Evolutionary conservation across 2,113 vertebrate species (phyloP).

Genomic region (Corythoichthys intestinalis): DNA sequence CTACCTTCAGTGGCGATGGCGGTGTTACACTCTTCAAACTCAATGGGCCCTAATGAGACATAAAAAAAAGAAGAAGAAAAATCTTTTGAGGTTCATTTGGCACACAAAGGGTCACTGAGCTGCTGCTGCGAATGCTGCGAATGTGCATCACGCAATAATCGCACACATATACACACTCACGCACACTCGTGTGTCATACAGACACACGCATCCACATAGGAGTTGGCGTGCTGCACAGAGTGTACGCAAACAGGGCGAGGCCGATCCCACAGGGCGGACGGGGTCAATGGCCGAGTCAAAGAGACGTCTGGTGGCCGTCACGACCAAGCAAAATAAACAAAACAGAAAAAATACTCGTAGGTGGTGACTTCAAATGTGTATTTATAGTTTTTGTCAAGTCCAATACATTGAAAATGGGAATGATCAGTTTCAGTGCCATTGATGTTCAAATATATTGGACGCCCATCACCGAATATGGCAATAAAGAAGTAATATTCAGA

Average conservation of each 20-base stretch:
- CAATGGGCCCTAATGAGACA: slow-evolving; percentile 80
- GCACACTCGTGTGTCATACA: background rate
- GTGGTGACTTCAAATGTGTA: background rate
- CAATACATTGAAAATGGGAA: too few relatives aligned
- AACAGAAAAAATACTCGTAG: background rate
- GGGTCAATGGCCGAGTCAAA: slow-evolving; percentile 64
- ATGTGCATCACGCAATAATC: slow-evolving; percentile 57
- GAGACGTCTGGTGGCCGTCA: slow-evolving; percentile 58
- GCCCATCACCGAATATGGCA: too few relatives aligned
- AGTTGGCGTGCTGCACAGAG: slow-evolving; percentile 35
- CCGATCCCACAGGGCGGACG: slow-evolving; percentile 58
- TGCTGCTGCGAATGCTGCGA: slow-evolving; percentile 47
- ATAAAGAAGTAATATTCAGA: too few relatives aligned
- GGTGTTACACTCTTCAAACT: slow-evolving; percentile 95
- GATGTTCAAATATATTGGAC: too few relatives aligned
- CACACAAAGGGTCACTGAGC: slow-evolving; percentile 53
- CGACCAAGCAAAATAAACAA: background rate
- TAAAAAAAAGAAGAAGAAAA: slow-evolving; percentile 31
- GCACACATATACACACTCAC: slow-evolving; percentile 29
- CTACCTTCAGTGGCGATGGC: slow-evolving; percentile 88
- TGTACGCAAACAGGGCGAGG: slow-evolving; percentile 37
- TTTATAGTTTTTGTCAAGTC: background rate
- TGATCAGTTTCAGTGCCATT: too few relatives aligned
- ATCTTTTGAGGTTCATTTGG: slow-evolving; percentile 50
- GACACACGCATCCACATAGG: slow-evolving; percentile 21